Evolutionary conservation across 2,797 vertebrate genomes (phyloP), one percentile per base, ranked within the genome.

Genomic region (Paratrypauchen microcephalus): DNA sequence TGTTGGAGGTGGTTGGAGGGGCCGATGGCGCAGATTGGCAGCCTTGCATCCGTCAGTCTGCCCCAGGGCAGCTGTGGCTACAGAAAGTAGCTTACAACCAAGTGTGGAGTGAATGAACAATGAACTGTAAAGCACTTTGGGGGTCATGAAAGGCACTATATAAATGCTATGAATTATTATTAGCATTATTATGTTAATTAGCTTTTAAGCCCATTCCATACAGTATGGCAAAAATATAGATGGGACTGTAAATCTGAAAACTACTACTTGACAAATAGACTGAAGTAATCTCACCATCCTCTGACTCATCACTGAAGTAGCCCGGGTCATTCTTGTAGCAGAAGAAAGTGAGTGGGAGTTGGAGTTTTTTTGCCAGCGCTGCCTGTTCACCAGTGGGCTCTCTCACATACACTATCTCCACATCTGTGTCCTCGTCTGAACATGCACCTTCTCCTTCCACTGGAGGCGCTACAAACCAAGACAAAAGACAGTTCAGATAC

Each of bases 321-420:
- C 94, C 96, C 16, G 95, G 94, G 55, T 94, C 93, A 59, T 95
- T 98, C 89, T 98, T 94, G 87, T 98, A 99, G 82, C 96, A 96
- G 91, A 99, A 99, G 88, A 99, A 99, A 0, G 96, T 96, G 65
- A 89, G 88, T 13, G 98, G 98, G 54, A 99, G 93, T 83, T 90
- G 87, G 16, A 99, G 95, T 52, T 89, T 79, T 50, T 81, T 90
- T 73, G 98, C 96, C 1, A 99, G 91, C 71, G 90, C 93, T 64
- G 86, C 94, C 77, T 99, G 98, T 64, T 95, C 95, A 75, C 90
- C 81, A 0, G 96, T 97, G 5, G 98, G 96, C 32, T 90, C 94
- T 48, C 92, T 86, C 75, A 96, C 95, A 0, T 94, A 98, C 23
- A 98, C 87, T 56, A 99, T 80, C 68, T 95, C 62, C 58, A 99